These are phyloP conservation scores for Dendroctonus ponderosae DNA, from an alignment of 1,140 invertebrate genomes.

Conservation along the genomic window DNA sequence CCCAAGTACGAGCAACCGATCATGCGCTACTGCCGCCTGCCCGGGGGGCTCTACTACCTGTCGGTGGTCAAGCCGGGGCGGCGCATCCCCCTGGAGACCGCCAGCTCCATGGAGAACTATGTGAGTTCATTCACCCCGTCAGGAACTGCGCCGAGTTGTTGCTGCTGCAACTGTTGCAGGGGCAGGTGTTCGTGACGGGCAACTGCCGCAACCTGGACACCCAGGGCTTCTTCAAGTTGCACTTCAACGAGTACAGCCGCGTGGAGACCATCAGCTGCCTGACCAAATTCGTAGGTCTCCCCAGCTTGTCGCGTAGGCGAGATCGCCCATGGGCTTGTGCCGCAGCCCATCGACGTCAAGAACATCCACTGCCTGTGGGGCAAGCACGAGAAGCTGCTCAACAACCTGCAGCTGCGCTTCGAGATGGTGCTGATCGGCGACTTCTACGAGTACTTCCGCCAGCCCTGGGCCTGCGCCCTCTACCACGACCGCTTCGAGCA, in stretches of 20 bases:
- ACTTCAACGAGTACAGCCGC: slow-evolving; percentile 55
- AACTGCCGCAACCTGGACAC: slow-evolving; percentile 44
- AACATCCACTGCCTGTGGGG: slow-evolving; percentile 59
- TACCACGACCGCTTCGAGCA: slow-evolving; percentile 59
- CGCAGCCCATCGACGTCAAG: slow-evolving; percentile 36
- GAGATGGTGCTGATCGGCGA: slow-evolving; percentile 57
- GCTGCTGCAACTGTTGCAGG: slow-evolving; percentile 41
- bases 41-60: slow-evolving; percentile 54
- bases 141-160: not conserved
- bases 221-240: slow-evolving; percentile 59
- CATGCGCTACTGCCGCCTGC: slow-evolving; percentile 50
- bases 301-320: not conserved
- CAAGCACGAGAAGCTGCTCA: slow-evolving; percentile 62
- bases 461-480: slow-evolving; percentile 61
- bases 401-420: slow-evolving; percentile 58
- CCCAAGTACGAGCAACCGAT: slow-evolving; percentile 47
- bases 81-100: slow-evolving; percentile 47
- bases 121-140: slow-evolving; percentile 25
- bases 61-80: slow-evolving; percentile 52
- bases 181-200: slow-evolving; percentile 52
- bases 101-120: slow-evolving; percentile 42
- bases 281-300: slow-evolving; percentile 52
- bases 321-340: not conserved
- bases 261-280: slow-evolving; percentile 61
- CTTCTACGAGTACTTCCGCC: slow-evolving; percentile 61